A percentile compares a stretch with the other conserved stretches of the same genome.
Conservation (phyloP, 2,113 vertebrate species). For the Turdus rufiventris region DNA sequence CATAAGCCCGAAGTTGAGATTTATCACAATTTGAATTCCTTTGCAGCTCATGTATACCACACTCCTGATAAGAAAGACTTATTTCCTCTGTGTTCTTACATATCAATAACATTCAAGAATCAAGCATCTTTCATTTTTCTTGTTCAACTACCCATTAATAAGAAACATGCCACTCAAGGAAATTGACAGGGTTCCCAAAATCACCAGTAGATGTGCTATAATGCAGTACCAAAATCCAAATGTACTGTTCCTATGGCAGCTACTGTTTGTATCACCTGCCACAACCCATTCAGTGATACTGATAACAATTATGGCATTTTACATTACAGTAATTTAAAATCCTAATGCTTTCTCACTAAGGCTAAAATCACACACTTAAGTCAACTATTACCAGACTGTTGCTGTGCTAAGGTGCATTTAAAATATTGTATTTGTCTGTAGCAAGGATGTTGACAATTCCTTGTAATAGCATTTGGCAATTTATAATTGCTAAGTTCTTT, state of each 20-base stretch:
- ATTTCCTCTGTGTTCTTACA: neutral
- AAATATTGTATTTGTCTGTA: neutral
- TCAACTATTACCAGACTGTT: neutral
- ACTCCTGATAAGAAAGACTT: neutral
- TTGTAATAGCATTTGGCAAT: slow-evolving; percentile 10
- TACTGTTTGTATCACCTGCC: neutral
- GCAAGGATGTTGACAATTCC: neutral
- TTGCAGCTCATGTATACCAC: neutral
- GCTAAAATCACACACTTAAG: neutral
- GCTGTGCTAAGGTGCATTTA: neutral
- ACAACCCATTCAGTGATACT: neutral
- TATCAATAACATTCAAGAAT: neutral
- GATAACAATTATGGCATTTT: neutral
- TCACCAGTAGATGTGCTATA: neutral
- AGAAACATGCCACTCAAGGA: neutral
- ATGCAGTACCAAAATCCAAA: neutral
- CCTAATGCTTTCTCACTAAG: neutral
- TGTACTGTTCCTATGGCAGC: neutral
- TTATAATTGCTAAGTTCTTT: slow-evolving; percentile 51
- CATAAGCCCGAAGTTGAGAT: neutral
- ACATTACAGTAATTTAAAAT: neutral
- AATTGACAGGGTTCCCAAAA: neutral
- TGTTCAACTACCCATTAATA: neutral
- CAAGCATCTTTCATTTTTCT: neutral
- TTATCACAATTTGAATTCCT: neutral